These are phyloP conservation scores for Lumbricus terrestris DNA, from an alignment of 2,888 invertebrate genomes.

Conservation along the genomic window DNA sequence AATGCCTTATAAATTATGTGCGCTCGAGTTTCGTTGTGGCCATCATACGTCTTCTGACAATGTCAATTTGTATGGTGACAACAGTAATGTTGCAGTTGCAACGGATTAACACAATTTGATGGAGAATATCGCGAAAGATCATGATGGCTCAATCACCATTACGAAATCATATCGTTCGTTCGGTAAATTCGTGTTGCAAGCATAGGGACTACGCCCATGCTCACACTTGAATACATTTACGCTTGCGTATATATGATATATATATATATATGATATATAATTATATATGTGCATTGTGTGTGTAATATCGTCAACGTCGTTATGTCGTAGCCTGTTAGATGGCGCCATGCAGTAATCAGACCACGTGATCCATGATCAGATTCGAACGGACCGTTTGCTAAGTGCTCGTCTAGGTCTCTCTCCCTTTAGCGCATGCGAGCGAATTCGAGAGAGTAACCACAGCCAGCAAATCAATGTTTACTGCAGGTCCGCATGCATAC, in stretches of 20 bases:
- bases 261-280: neutral
- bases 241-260: neutral
- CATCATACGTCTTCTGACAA: neutral
- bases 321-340: neutral
- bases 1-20: neutral
- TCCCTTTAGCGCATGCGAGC: neutral
- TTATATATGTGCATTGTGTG: neutral
- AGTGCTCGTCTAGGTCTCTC: neutral
- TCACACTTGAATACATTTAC: neutral
- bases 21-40: neutral
- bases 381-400: neutral
- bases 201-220: neutral
- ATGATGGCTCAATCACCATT: neutral
- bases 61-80: neutral
- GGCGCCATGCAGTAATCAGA: neutral
- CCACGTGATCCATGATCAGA: neutral
- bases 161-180: neutral
- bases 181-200: neutral
- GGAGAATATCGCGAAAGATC: neutral
- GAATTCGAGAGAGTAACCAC: neutral
- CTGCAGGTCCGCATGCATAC: neutral
- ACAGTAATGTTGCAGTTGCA: neutral
- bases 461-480: neutral
- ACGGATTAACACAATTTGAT: neutral
- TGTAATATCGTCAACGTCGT: neutral